phyloP scores from a whole-genome alignment of 2,113 vertebrate species.

The human (Homo sapiens) region DNA sequence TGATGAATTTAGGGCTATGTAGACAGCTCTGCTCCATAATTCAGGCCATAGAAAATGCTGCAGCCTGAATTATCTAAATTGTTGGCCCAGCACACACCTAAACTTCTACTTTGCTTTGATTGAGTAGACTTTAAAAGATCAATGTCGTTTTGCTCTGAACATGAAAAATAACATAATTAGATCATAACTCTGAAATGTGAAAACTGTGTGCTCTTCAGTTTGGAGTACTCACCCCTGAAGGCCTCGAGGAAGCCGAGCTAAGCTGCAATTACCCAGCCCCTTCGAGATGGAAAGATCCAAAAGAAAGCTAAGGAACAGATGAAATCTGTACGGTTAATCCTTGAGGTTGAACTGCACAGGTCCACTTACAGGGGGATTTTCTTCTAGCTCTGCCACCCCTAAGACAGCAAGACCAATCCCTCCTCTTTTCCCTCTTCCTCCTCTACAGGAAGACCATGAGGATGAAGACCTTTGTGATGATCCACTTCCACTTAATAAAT shows the following conservation, averaged over 20 bases:
- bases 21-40: no score
- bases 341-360: neutral
- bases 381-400: neutral
- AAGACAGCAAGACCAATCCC: neutral
- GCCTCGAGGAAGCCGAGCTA: neutral
- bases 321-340: neutral
- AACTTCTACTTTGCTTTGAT: neutral
- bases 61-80: neutral
- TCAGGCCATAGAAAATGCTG: neutral
- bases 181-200: neutral
- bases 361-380: neutral
- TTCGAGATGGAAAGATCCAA: neutral
- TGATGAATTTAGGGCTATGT: neutral
- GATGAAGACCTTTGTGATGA: neutral
- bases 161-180: constrained; percentile 11
- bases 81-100: neutral
- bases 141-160: neutral
- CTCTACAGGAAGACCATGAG: neutral
- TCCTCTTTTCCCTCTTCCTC: neutral
- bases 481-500: neutral
- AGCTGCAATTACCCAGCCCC: neutral
- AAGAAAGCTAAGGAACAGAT: neutral
- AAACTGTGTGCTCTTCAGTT: neutral
- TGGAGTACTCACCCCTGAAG: neutral
- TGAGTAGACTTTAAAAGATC: constrained; percentile 1